Evolutionary conservation across 2,113 vertebrate genomes (phyloP).

Genomic region (Halichoeres trimaculatus): DNA sequence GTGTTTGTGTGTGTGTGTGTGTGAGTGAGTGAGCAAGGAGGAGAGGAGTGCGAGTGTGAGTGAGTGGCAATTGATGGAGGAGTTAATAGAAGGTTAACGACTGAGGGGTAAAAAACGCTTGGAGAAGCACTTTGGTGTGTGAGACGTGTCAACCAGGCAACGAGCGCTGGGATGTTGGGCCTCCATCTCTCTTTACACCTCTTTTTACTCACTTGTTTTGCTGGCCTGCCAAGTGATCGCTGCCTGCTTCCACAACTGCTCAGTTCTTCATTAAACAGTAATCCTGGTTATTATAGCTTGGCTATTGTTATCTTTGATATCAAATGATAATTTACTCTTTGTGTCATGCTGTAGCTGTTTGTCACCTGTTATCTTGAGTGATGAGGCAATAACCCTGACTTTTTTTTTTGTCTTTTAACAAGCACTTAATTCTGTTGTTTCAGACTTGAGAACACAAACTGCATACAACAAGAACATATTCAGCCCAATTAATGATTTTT

Average conservation of each 20-base stretch:
- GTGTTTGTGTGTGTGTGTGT: constrained; percentile 1
- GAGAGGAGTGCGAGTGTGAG: constrained; percentile 60
- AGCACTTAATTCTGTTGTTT: too few relatives aligned
- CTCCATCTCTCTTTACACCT: constrained; percentile 35
- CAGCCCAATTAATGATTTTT: too few relatives aligned
- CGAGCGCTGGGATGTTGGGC: constrained; percentile 72
- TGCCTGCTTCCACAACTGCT: constrained; percentile 9
- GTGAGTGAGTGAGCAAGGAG: constrained; percentile 33
- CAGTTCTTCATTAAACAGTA: constrained; percentile 16
- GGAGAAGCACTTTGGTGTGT: constrained; percentile 79
- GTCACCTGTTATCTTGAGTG: not conserved
- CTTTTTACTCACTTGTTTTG: constrained; percentile 37
- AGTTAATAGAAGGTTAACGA: constrained; percentile 86
- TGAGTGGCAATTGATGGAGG: constrained; percentile 79
- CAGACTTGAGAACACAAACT: not conserved
- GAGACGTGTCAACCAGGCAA: constrained; percentile 79
- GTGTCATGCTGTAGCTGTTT: not conserved
- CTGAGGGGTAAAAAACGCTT: constrained; percentile 79
- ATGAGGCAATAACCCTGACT: not conserved
- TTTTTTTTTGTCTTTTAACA: not conserved
- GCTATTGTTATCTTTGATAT: not conserved
- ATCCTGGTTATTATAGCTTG: not conserved
- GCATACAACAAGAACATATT: too few relatives aligned
- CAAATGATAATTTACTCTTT: not conserved
- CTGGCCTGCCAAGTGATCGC: constrained; percentile 38